Evolutionary conservation across 2,888 invertebrate genomes (phyloP), one percentile per base, ranked within the genome.

Genomic region (Drosophila pegasa): DNA sequence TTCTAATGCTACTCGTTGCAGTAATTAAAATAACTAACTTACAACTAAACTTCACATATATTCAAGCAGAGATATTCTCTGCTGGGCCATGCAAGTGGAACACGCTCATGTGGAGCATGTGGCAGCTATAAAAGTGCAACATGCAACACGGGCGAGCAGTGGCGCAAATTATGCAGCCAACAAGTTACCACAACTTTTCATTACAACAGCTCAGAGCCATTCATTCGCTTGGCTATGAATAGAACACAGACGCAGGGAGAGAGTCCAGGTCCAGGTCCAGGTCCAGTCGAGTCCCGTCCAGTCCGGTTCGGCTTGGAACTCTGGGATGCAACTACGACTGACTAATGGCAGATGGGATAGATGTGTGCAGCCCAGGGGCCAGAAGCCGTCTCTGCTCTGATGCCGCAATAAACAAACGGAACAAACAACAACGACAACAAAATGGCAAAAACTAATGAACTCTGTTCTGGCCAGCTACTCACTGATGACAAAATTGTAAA

Each of bases 371-470:
- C 35, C 37, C 69, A 47, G 55, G 65, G 57, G 74, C 61, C 58
- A 43, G 29, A 25, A 29, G 52, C 33, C 47, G 31, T 14, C 52
- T 29, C 40, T 27, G 4, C 40, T 31, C 40, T 75, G 63, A 70
- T 75, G 64, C 63, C 71, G 59, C 66, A 72, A 50, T 50, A 50
- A 64, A 48, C 60, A 58, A 52, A 54, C 48, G 63, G 62, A 25
- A n/a, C 43, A 60, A 35, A 52, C 35, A 62, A 65, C 55, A 60
- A 59, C 31, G 25, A 47, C 58, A 29, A 48, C 63, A 67, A 66
- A 52, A 58, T 40, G 40, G 29, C 54, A 75, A 63, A 69, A 87
- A 84, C 85, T 82, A 82, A 87, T 82, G 87, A 82, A 87, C 85
- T 87, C 67, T 67, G 59, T 65, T 66, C 81, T 73, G 78, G 25